phyloP scores from a whole-genome alignment of 2,113 vertebrate species.

The Tachysurus vachellii region DNA sequence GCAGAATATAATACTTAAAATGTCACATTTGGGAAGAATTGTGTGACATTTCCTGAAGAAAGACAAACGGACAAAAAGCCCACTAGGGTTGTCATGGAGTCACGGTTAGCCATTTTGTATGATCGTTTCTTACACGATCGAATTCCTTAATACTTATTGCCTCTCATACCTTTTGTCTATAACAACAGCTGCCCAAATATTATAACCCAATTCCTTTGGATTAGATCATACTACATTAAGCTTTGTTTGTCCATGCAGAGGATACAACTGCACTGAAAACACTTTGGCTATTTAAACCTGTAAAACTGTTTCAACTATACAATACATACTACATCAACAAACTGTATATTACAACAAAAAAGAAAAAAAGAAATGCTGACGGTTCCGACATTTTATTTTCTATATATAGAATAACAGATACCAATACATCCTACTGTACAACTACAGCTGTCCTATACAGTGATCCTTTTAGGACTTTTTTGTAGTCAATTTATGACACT shows the following conservation, averaged over 20 bases:
- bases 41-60: neutral
- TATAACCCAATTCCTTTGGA: neutral
- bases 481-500: neutral
- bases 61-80: neutral
- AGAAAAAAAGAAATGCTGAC: neutral
- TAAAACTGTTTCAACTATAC: neutral
- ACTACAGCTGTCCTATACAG: neutral
- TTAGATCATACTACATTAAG: neutral
- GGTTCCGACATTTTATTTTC: neutral
- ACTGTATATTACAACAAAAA: neutral
- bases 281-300: neutral
- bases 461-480: neutral
- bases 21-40: neutral
- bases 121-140: neutral
- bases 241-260: neutral
- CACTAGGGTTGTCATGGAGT: neutral
- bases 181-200: neutral
- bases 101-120: neutral
- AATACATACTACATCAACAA: neutral
- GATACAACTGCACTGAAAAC: neutral
- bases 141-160: neutral
- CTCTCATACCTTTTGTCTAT: neutral
- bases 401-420: neutral
- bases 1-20: neutral
- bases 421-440: neutral